These are phyloP conservation scores for Phoenicopterus ruber DNA, from an alignment of 2,113 vertebrate genomes.

Conservation along the genomic window DNA sequence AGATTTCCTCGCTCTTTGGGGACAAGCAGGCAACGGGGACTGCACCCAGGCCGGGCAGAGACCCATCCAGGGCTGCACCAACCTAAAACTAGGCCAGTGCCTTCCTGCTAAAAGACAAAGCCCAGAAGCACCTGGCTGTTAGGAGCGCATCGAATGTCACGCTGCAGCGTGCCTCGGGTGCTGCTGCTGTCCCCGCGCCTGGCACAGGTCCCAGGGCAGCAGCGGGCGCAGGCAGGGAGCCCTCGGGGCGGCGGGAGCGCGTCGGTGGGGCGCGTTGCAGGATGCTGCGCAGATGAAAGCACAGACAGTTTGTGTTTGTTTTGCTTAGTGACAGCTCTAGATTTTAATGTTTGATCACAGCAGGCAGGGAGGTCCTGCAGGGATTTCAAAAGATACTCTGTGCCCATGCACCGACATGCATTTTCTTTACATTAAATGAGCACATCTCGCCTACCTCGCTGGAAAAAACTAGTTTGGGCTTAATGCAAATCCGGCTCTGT, in stretches of 20 bases:
- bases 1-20: fast-evolving
- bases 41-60: background rate
- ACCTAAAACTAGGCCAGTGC: background rate
- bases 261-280: background rate
- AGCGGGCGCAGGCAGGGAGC: background rate
- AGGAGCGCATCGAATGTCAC: fast-evolving
- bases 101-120: background rate
- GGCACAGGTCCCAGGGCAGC: background rate
- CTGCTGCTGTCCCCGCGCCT: background rate
- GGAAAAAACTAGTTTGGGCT: background rate
- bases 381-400: background rate
- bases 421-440: background rate
- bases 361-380: conserved; percentile 51
- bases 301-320: conserved; percentile 9
- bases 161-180: fast-evolving
- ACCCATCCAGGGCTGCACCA: background rate
- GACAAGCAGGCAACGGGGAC: background rate
- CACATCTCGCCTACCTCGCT: background rate
- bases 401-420: background rate
- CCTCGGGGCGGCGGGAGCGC: fast-evolving
- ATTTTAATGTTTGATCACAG: conserved; percentile 41
- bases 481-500: background rate
- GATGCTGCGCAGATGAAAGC: background rate
- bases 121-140: background rate
- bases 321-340: conserved; percentile 32